A percentile compares a stretch with the other conserved stretches of the same genome.
phyloP scores from a whole-genome alignment of 2,113 vertebrate species.

The Porphyrio hochstetteri region DNA sequence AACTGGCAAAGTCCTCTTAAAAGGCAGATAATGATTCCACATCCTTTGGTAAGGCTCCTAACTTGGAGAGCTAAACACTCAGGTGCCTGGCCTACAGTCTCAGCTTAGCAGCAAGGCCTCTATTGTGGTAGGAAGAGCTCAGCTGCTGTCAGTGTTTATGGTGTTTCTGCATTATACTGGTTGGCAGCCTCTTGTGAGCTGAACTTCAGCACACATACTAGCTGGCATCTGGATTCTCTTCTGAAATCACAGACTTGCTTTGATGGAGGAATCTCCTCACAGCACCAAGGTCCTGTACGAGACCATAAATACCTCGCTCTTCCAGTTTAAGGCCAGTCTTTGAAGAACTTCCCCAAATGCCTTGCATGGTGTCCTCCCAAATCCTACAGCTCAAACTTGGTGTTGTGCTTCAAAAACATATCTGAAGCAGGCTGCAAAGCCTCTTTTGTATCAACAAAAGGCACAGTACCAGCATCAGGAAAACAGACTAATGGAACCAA shows the following conservation, averaged over 20 bases:
- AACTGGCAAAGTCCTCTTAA: not conserved
- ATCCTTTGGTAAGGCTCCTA: not conserved
- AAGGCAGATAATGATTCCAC: not conserved
- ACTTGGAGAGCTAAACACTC: not conserved
- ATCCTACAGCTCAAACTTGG: not conserved
- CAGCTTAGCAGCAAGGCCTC: not conserved
- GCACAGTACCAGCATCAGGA: not conserved
- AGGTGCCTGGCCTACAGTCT: not conserved
- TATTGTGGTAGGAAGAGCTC: not conserved
- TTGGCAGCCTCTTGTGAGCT: not conserved
- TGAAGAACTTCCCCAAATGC: not conserved
- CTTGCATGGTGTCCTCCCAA: rapidly evolving
- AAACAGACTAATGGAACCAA: not conserved
- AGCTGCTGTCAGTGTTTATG: not conserved
- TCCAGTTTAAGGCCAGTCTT: not conserved
- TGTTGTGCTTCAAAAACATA: not conserved
- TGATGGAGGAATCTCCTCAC: not conserved
- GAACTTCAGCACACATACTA: not conserved
- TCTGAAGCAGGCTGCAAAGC: not conserved
- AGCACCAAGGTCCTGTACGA: not conserved
- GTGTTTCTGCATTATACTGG: rapidly evolving
- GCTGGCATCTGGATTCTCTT: not conserved
- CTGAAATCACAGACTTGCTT: not conserved
- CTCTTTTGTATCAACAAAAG: not conserved
- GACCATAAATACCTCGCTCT: not conserved